Percentiles rank a stretch among this genome's conserved stretches.
Evolutionary conservation across 2,888 invertebrate genomes (phyloP).

Genomic region (Andrena bucephala): DNA sequence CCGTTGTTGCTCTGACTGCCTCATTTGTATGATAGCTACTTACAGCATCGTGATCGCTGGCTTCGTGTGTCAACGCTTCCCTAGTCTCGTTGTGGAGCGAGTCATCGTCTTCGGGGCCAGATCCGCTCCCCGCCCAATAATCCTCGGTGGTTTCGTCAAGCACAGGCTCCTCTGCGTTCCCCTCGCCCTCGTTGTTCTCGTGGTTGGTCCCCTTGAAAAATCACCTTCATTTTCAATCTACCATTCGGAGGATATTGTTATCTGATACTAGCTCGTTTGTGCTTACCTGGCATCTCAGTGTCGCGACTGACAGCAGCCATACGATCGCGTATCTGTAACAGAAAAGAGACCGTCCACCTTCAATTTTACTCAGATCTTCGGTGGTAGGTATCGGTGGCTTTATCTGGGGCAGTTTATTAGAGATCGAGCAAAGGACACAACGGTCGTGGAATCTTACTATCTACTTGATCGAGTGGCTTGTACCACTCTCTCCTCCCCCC

Average conservation of each 20-base stretch:
- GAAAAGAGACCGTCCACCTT: not conserved
- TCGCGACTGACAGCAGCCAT: conserved; percentile 78
- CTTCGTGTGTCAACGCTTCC: conserved; percentile 91
- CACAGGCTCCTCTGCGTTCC: conserved; percentile 74
- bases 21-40: conserved; percentile 82
- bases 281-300: conserved; percentile 78
- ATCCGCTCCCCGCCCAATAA: conserved; percentile 84
- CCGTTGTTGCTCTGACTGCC: too few relatives aligned
- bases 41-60: conserved; percentile 92
- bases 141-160: conserved; percentile 83
- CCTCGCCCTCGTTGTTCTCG: conserved; percentile 76
- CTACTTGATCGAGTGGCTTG: too few relatives aligned
- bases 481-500: too few relatives aligned
- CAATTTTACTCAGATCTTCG: not conserved
- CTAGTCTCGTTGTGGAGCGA: conserved; percentile 88
- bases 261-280: not conserved
- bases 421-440: too few relatives aligned
- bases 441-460: too few relatives aligned
- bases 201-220: conserved; percentile 64
- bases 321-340: conserved; percentile 80
- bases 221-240: not conserved
- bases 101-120: conserved; percentile 82
- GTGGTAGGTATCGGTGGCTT: not conserved
- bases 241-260: not conserved
- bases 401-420: too few relatives aligned